Evolutionary conservation across 2,888 invertebrate genomes (phyloP), one percentile per base, ranked within the genome.

Genomic region (Campopleginae sp.): DNA sequence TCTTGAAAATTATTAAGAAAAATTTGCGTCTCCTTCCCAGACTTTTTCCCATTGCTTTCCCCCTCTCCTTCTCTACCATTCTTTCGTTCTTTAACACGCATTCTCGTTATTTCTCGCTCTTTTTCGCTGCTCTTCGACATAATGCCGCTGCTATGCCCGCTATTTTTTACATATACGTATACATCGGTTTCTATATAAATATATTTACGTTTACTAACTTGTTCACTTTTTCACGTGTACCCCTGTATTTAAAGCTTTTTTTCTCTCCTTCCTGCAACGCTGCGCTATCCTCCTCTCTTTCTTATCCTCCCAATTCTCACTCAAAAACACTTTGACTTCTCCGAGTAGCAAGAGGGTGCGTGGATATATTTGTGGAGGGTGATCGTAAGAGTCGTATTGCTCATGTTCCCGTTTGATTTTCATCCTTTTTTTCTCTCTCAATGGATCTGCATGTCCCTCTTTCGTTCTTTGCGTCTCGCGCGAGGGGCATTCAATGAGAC

Each of bases 1-100:
- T 83, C 84, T 79, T 85, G 84, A 87, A 86, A 87, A 87, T 87
- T 87, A 87, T 87, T 86, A 87, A 86, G 87, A 87, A 86, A 87
- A 87, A 86, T 87, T 86, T 80, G 83, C 82, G 54, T 86, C 83
- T 79, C 84, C 71, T 77, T 80, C 80, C 80, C 14, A 68, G 61
- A 80, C 76, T 76, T 80, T 78, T 80, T 48, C 19, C 48, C 54
- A 27, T 54, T 27, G 75, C 70, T 54, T 79, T 42, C 65, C 38
- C 44, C 19, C 23, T 42, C 70, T 58, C 44, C 23, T 58, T 80
- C 66, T 77, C 65, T 68, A 0, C 48, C 27, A 12, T 38, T 54
- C 51, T 65, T 72, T n/a, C 72, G 44, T 27, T 68, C 58, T 44
- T 23, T 31, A 76, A 48, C 17, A 46, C 58, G 71, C 31, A 42